Conservation (phyloP, 2,113 vertebrate genomes). For the Acrocephalus kingi region DNA sequence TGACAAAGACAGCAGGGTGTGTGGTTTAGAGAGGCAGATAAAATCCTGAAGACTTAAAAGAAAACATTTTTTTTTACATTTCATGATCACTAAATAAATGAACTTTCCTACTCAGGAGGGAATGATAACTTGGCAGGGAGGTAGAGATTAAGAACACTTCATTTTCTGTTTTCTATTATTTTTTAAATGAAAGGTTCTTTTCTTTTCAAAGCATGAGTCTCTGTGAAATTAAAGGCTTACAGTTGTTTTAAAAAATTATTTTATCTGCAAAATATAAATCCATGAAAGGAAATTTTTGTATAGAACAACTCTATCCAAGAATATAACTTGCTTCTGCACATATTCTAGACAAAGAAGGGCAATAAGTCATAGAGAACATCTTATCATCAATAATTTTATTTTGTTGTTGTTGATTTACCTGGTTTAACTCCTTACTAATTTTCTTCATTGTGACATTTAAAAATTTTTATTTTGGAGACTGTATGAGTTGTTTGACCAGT, state of each 20-base stretch:
- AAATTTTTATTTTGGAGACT: neutral
- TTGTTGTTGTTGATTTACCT: neutral
- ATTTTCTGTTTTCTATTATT: neutral
- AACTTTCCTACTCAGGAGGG: neutral
- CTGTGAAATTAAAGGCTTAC: neutral
- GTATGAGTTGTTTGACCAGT: neutral
- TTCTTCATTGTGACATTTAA: neutral
- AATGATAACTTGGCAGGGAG: slow-evolving; percentile 7
- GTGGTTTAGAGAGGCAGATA: neutral
- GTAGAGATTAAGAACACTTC: neutral
- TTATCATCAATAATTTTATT: neutral
- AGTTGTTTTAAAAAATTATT: neutral
- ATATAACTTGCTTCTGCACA: neutral
- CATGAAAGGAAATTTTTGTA: neutral
- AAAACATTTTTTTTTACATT: slow-evolving; percentile 30
- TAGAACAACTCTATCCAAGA: neutral
- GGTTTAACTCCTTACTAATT: neutral
- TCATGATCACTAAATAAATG: slow-evolving; percentile 11
- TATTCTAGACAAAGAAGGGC: neutral
- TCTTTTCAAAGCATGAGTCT: neutral
- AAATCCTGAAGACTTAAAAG: neutral
- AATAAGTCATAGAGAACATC: neutral
- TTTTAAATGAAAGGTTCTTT: neutral
- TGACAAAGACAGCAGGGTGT: neutral
- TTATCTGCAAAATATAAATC: neutral